Evolutionary conservation across 2,113 vertebrate species (phyloP).

Genomic region (Toxotes chatareus): DNA sequence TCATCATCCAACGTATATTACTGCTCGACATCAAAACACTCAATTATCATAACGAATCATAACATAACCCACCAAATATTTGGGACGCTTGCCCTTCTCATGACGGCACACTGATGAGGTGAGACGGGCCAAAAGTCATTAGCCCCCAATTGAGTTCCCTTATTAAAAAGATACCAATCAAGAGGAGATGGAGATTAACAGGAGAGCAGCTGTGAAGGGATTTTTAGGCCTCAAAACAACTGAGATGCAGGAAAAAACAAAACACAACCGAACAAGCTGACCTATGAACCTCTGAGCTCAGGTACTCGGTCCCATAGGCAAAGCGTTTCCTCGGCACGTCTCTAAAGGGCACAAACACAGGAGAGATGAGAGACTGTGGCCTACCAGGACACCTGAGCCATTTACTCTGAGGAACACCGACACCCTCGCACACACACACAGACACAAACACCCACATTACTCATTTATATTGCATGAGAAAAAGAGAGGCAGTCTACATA

Average conservation of each 20-base stretch:
- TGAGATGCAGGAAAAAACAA: not conserved
- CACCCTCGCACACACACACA: conserved; percentile 7
- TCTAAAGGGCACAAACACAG: conserved; percentile 54
- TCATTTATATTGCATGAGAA: conserved; percentile 69
- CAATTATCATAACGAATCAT: not conserved
- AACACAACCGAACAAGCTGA: not conserved
- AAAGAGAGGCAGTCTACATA: conserved; percentile 38
- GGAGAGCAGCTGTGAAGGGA: too few relatives aligned
- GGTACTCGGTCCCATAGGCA: not conserved
- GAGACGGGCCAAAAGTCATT: not conserved
- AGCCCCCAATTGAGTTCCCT: not conserved
- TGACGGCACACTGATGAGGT: not conserved
- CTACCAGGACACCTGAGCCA: conserved; percentile 60
- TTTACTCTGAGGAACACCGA: conserved; percentile 31
- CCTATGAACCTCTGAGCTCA: not conserved
- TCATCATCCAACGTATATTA: not conserved
- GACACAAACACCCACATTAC: conserved; percentile 36
- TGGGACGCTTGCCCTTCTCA: not conserved
- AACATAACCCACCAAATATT: not conserved
- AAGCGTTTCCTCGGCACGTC: not conserved
- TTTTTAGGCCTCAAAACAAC: not conserved
- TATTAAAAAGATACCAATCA: not conserved
- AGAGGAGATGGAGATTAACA: not conserved
- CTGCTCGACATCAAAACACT: not conserved
- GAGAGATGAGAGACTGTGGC: conserved; percentile 41